Conservation (phyloP, 2,113 vertebrate species). For the Trematocara macrostoma region DNA sequence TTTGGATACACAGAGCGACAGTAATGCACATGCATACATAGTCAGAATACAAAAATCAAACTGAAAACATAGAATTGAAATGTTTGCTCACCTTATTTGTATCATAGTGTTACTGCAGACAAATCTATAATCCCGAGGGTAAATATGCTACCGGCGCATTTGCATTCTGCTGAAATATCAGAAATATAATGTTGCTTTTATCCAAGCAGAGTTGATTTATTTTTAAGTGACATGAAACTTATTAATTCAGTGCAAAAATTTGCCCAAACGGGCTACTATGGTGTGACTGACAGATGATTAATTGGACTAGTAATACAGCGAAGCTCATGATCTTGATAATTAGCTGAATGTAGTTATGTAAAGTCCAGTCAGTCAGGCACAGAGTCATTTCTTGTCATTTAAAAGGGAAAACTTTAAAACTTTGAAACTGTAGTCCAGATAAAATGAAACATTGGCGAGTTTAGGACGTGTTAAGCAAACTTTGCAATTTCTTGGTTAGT, state of each 20-base stretch:
- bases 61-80: not conserved
- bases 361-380: not conserved
- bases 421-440: not conserved
- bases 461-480: accelerated
- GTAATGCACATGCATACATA: not conserved
- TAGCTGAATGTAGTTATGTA: not conserved
- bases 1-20: not conserved
- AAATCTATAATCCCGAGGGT: not conserved
- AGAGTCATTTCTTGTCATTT: not conserved
- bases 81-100: not conserved
- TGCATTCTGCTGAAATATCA: not conserved
- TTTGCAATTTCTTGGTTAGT: not conserved
- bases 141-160: not conserved
- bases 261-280: not conserved
- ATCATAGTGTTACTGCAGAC: not conserved
- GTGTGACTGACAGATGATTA: not conserved
- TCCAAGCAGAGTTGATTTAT: not conserved
- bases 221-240: not conserved
- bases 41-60: not conserved
- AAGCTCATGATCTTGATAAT: not conserved
- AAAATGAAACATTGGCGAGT: not conserved
- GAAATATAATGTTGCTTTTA: not conserved
- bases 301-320: not conserved
- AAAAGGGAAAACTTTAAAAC: not conserved
- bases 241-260: not conserved